These are phyloP conservation scores for Caenorhabditis sp. DNA, from an alignment of 2,888 invertebrate species.

Conservation along the genomic window DNA sequence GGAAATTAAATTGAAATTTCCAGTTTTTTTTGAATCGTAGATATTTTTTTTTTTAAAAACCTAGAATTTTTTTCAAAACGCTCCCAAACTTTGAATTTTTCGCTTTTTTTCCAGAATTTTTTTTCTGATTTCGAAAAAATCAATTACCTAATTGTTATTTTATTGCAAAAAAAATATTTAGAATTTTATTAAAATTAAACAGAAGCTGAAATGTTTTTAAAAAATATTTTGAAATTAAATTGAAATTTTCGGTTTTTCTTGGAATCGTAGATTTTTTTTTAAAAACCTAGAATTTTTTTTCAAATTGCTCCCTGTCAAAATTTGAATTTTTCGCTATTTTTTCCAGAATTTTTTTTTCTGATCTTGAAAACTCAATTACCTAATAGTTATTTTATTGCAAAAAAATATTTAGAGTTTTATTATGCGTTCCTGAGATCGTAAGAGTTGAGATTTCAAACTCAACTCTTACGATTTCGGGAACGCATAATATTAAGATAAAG, in stretches of 20 bases:
- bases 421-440: no score
- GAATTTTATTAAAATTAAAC: neutral
- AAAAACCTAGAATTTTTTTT: neutral
- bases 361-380: neutral
- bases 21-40: no score
- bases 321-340: no score
- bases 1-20: no score
- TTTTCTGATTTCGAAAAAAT: conserved; percentile 9
- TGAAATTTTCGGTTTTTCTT: neutral
- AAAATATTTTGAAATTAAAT: conserved; percentile 8
- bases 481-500: neutral
- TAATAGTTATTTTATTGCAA: no score
- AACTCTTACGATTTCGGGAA: no score
- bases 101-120: conserved; percentile 2
- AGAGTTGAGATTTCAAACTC: no score
- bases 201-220: neutral
- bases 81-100: no score
- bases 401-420: neutral
- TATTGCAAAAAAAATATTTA: neutral
- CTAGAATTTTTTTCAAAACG: neutral
- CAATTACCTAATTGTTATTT: no score
- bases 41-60: neutral
- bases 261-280: no score
- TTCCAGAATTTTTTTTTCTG: no score
- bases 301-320: no score